Evolutionary conservation across 2,113 vertebrate genomes (phyloP), one percentile per base, ranked within the genome.

Genomic region (Callipepla squamata): DNA sequence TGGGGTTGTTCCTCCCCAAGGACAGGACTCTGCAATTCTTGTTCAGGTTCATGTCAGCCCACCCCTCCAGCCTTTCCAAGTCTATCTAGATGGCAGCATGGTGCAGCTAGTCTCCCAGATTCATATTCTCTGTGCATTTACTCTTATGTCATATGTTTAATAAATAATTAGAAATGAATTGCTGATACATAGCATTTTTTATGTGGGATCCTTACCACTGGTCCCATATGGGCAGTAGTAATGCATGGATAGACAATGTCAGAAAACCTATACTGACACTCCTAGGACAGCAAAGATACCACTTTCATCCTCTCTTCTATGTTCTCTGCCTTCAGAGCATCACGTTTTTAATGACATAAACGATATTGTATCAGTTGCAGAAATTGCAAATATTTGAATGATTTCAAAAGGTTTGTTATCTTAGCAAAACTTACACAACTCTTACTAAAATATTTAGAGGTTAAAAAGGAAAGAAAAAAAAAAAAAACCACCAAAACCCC

Each of bases 371-470:
- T 40, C 22, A 36, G 68, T 80, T 70, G 40, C 42, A 85, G 80
- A 68, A 85, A 80, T 50, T 83, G 57, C 8, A 6, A 91, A 28
- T 72, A 11, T 74, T 79, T 75, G 53, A 88, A 65, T n/a, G 13
- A 42, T 90, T 89, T 75, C 18, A 40, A 78, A 92, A 80, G 40
- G 75, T 92, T 76, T 92, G 32, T 51, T 68, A 15, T 61, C 67
- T 80, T 77, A 36, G 80, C 59, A 85, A 92, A 73, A 76, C 55
- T 85, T 74, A 48, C 45, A 59, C 45, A 92, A 82, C 75, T 72
- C 51, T 80, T 44, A 12, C 62, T 76, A 79, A 96, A 93, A 80
- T 92, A 92, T 94, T 89, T 81, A 79, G 69, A 59, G 38, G 6
- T 69, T 87, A 36, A 70, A 1, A n/a, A 61, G 48, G 8, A 78